Conservation (phyloP, 30 jellyfish, hydroid and myxozoan species). For the Sanderia malayensis region DNA sequence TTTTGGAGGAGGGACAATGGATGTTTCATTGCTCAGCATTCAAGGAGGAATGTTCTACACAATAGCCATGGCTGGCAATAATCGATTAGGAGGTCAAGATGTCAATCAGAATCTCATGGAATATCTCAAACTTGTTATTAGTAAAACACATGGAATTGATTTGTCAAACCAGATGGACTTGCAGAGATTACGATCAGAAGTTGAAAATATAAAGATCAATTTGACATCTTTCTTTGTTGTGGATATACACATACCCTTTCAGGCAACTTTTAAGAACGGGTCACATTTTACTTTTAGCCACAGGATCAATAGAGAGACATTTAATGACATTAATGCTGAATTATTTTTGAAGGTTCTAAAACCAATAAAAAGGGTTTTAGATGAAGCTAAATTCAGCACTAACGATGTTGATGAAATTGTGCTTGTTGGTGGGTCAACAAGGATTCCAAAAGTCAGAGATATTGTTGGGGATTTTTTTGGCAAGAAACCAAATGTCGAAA, state of each 20-base stretch:
- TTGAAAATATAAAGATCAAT: constrained; percentile 54
- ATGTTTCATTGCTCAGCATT: constrained; percentile 71
- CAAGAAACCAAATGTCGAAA: constrained; percentile 74
- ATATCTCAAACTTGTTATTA: constrained; percentile 18
- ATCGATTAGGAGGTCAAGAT: constrained; percentile 92
- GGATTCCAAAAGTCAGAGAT: constrained; percentile 82
- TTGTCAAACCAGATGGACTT: constrained; percentile 24
- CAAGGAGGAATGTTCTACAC: constrained; percentile 89
- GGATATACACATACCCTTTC: constrained; percentile 20
- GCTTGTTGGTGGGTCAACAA: constrained; percentile 93
- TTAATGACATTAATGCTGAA: constrained; percentile 49
- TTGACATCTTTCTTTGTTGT: constrained; percentile 30
- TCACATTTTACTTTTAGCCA: constrained; percentile 17
- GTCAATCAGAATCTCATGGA: constrained; percentile 50
- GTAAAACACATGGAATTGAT: constrained; percentile 37
- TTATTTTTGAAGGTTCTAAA: constrained; percentile 49
- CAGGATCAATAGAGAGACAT: constrained; percentile 41
- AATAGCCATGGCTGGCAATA: constrained; percentile 97
- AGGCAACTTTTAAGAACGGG: constrained; percentile 26
- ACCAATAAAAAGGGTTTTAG: constrained; percentile 75
- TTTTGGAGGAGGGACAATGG: constrained; percentile 97
- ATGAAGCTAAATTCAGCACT: constrained; percentile 58
- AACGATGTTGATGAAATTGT: constrained; percentile 85
- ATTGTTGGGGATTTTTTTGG: constrained; percentile 61
- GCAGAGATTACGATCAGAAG: constrained; percentile 65